These are phyloP conservation scores for honey bee (Apis mellifera) DNA, from an alignment of 1,140 invertebrate genomes.

Conservation along the genomic window Amel_HAv3.1 CM009942.2:10198001-10198500, in stretches of 20 bases:
- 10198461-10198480: constrained; percentile 8
- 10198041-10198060: no score
- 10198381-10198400: no score
- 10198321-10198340: no score
- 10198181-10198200: neutral
- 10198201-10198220: constrained; percentile 24
- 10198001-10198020: neutral
- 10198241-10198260: no score
- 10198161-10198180: neutral
- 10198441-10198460: neutral
- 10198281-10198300: constrained; percentile 23
- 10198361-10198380: neutral
- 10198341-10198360: constrained; percentile 4
- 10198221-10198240: neutral
- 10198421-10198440: constrained; percentile 20
- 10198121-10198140: constrained; percentile 27
- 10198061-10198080: constrained; percentile 28
- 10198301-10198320: neutral
- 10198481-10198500: constrained; percentile 37
- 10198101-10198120: neutral
- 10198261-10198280: constrained; percentile 35
- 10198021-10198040: neutral
- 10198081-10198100: constrained; percentile 31
- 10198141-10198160: constrained; percentile 4
- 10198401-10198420: neutral